phyloP scores from a whole-genome alignment of 2,113 vertebrate species.

The Phodopus roborovskii region DNA sequence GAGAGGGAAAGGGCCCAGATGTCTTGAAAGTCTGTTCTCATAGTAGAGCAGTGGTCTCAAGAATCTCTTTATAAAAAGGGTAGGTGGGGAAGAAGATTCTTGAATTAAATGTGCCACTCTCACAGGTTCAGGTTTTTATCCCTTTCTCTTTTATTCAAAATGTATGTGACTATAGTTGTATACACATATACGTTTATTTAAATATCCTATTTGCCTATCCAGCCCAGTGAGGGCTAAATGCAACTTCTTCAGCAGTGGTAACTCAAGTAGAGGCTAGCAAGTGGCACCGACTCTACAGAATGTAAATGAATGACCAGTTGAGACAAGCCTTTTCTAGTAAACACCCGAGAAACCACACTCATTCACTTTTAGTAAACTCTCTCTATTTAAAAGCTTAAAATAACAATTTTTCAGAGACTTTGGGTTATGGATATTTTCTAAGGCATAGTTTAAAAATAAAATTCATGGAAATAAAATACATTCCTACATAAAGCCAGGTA shows the following conservation, averaged over 20 bases:
- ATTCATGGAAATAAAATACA: not conserved
- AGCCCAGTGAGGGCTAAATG: not conserved
- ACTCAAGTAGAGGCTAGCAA: not conserved
- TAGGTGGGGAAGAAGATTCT: not conserved
- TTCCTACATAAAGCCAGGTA: not conserved
- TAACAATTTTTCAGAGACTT: not conserved
- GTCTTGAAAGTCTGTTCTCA: not conserved
- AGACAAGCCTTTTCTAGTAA: not conserved
- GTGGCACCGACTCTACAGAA: not conserved
- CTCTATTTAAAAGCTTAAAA: conserved; percentile 12
- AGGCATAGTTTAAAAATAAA: conserved; percentile 15
- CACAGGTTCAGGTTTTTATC: not conserved
- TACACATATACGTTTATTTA: too few relatives aligned
- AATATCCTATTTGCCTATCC: not conserved
- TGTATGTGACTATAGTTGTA: not conserved
- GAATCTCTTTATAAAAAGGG: not conserved
- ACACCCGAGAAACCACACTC: not conserved
- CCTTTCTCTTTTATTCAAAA: not conserved
- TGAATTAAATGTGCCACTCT: not conserved
- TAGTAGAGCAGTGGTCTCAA: not conserved
- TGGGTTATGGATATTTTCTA: not conserved
- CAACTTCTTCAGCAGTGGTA: not conserved
- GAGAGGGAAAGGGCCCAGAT: not conserved
- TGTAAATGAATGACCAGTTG: not conserved
- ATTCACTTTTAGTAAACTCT: not conserved